Percentiles rank a stretch among this genome's conserved stretches.
These are phyloP conservation scores for Sphenodon punctatus DNA, from an alignment of 2,797 vertebrate species.

Conservation along the genomic window DNA sequence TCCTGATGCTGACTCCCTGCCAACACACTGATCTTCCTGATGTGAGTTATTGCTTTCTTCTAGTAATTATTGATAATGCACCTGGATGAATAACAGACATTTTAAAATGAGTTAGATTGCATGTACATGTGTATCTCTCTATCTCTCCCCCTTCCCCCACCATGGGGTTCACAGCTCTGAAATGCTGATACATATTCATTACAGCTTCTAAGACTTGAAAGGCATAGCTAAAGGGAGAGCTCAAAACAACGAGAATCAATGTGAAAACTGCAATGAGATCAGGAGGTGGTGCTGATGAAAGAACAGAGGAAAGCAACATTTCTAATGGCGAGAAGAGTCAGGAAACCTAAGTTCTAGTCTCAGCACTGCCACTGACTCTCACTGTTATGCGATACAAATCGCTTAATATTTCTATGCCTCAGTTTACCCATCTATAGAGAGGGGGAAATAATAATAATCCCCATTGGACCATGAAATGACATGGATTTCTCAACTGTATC, in stretches of 20 bases:
- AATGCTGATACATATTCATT: conserved; percentile 67
- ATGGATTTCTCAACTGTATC: neutral
- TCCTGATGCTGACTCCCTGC: conserved; percentile 47
- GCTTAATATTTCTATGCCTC: neutral
- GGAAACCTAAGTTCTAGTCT: neutral
- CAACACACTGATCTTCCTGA: conserved; percentile 24
- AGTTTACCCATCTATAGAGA: neutral
- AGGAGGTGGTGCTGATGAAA: neutral
- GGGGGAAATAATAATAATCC: fast-evolving
- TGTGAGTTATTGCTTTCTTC: conserved; percentile 45
- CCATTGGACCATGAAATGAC: too few relatives aligned
- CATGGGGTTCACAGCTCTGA: conserved; percentile 56
- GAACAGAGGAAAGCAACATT: conserved; percentile 19
- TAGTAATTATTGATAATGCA: conserved; percentile 67
- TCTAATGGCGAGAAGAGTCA: neutral
- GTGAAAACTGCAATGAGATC: conserved; percentile 32
- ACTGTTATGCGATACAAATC: neutral
- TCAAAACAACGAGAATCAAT: conserved; percentile 46
- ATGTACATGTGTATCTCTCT: conserved; percentile 23
- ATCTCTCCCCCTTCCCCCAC: conserved; percentile 17
- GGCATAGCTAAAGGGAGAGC: conserved; percentile 37
- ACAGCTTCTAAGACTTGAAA: conserved; percentile 57
- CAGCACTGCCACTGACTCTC: neutral
- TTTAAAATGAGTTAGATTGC: conserved; percentile 62
- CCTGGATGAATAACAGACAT: conserved; percentile 65